These are phyloP conservation scores for Rhinoderma darwinii DNA, from an alignment of 2,113 vertebrate species.

Conservation along the genomic window DNA sequence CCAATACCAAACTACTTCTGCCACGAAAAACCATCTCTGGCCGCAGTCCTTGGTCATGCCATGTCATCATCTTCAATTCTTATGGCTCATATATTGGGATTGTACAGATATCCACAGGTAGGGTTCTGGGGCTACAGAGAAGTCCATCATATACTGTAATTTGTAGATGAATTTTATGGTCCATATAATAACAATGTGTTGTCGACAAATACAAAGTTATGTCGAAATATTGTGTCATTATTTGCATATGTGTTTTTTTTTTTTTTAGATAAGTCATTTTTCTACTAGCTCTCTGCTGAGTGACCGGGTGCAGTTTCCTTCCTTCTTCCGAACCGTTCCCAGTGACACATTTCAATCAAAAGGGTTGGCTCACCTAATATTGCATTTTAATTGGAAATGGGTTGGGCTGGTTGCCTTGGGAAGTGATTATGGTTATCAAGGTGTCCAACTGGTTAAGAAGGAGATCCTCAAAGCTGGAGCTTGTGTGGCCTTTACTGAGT, in stretches of 20 bases:
- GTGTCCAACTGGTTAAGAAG: background rate
- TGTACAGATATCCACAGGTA: conserved; percentile 44
- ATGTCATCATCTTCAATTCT: conserved; percentile 31
- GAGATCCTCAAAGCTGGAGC: conserved; percentile 34
- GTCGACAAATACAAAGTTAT: no score
- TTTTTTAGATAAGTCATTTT: conserved; percentile 41
- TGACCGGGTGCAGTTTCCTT: conserved; percentile 52
- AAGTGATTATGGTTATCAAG: conserved; percentile 41
- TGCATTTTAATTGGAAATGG: conserved; percentile 51
- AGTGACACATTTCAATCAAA: conserved; percentile 63
- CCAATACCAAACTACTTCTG: conserved; percentile 31
- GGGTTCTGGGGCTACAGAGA: background rate
- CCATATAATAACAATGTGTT: background rate
- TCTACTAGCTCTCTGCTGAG: conserved; percentile 50
- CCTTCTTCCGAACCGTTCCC: conserved; percentile 67
- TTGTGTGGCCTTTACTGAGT: conserved; percentile 45
- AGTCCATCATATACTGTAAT: background rate
- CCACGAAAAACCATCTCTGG: background rate
- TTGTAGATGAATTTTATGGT: background rate
- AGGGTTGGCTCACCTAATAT: conserved; percentile 43
- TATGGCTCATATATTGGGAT: conserved; percentile 24
- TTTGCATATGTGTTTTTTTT: background rate
- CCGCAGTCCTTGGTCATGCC: conserved; percentile 1
- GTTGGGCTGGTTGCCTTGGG: conserved; percentile 1
- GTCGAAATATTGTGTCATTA: background rate